phyloP scores from a whole-genome alignment of 2,888 invertebrate species.

The Pseudococcus jackbeardsleyi region DNA sequence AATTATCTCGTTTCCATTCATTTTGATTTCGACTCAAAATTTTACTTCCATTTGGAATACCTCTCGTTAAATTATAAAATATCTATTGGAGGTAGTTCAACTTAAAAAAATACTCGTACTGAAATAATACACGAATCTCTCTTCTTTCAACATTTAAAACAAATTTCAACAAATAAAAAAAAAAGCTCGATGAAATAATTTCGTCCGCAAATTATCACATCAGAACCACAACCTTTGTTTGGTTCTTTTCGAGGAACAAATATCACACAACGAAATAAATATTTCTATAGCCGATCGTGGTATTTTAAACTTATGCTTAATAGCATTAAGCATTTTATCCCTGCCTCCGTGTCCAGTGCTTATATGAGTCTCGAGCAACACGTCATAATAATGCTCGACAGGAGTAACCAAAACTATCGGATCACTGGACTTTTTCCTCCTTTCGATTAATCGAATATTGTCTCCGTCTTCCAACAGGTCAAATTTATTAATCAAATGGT shows the following conservation, averaged over 20 bases:
- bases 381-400: slow-evolving; percentile 52
- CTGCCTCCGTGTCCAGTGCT: slow-evolving; percentile 44
- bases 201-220: background rate
- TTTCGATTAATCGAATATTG: background rate
- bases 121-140: too few relatives aligned
- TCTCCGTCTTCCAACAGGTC: slow-evolving; percentile 25
- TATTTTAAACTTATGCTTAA: slow-evolving; percentile 32
- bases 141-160: too few relatives aligned
- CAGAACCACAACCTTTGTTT: slow-evolving; percentile 18
- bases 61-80: too few relatives aligned
- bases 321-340: slow-evolving; percentile 50
- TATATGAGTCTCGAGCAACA: slow-evolving; percentile 29
- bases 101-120: too few relatives aligned
- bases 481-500: slow-evolving; percentile 25
- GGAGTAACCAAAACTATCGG: slow-evolving; percentile 11
- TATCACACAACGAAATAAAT: slow-evolving; percentile 36
- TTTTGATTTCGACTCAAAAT: too few relatives aligned
- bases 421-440: background rate
- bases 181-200: too few relatives aligned
- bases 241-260: slow-evolving; percentile 37
- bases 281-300: slow-evolving; percentile 39
- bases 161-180: too few relatives aligned
- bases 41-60: too few relatives aligned
- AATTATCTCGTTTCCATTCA: too few relatives aligned
- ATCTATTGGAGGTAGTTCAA: too few relatives aligned